These are phyloP conservation scores for Ichneumoninae sp. DNA, from an alignment of 2,888 invertebrate genomes.

Conservation along the genomic window DNA sequence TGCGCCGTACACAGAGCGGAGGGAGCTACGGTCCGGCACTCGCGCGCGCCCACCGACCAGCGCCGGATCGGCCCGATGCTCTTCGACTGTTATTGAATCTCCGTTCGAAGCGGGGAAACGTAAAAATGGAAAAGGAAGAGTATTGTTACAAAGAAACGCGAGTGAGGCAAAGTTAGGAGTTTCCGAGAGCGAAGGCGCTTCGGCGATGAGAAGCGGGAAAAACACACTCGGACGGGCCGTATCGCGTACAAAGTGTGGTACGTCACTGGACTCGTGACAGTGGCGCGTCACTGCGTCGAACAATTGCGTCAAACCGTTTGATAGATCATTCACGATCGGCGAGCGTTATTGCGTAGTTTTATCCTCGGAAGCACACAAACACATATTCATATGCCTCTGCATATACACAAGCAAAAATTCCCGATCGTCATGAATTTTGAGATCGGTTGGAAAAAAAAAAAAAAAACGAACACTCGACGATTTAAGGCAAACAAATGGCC, in stretches of 20 bases:
- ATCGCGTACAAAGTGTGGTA: conserved; percentile 33
- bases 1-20: conserved; percentile 48
- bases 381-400: not conserved
- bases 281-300: conserved; percentile 63
- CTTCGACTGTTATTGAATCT: conserved; percentile 23
- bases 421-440: not conserved
- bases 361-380: not conserved
- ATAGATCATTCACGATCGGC: conserved; percentile 43
- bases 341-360: conserved; percentile 34
- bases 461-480: not conserved
- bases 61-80: conserved; percentile 40
- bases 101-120: conserved; percentile 6
- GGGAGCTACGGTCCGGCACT: not conserved
- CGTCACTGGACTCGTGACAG: conserved; percentile 62
- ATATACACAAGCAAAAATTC: not conserved
- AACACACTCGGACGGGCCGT: conserved; percentile 27
- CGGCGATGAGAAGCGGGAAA: conserved; percentile 32
- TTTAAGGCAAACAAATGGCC: conserved; percentile 13
- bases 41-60: conserved; percentile 11
- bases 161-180: too few species aligned
- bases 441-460: not conserved
- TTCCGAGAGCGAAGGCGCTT: not conserved
- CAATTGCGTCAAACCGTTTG: conserved; percentile 62
- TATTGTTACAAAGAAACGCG: not conserved
- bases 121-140: conserved; percentile 4